Base-by-base conservation (phyloP, 2,888 invertebrate genomes). In the Nemoura dubitans region DNA sequence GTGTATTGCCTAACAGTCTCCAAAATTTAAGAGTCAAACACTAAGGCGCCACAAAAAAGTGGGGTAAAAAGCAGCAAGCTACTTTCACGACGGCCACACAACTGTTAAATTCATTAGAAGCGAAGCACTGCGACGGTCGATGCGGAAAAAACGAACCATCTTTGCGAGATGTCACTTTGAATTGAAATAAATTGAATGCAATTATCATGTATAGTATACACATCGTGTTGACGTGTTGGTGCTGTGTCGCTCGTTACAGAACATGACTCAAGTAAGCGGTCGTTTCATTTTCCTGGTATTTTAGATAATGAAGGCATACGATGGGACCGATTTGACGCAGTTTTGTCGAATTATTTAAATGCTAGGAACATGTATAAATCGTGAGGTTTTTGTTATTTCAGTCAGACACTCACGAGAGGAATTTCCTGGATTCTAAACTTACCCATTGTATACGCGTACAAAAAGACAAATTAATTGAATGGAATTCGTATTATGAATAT, bases 171-270 rank as follows among this genome's bases (percentile, higher is more conserved):
- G 59, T 59, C 59, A 59, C 59, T 59, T 59, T 59, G 59, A 59
- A 59, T 59, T 59, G 59, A 59, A 59, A 59, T 59, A 59, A 59
- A 59, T 59, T 59, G 59, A 59, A 59, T 59, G 59, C 59, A 59
- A 59, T 59, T 59, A 59, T 7, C 14, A 16, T 59, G 59, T 59
- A 59, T 59, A n/a, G n/a, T n/a, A n/a, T n/a, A n/a, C n/a, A 59
- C 59, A 59, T 59, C 59, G 59, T 59, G 6, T 59, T 59, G 59
- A 59, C 16, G 1, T 59, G 59, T 59, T 59, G 3, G 59, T 59
- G 59, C 6, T 59, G 59, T 21, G 59, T 1, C 3, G 21, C 59
- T 59, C 59, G 21, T 59, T 59, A 59, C 59, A 59, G 14, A 59
- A 59, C 59, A 59, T 59, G 59, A 59, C 59, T 7, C 16, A 21